A percentile compares a stretch with the other conserved stretches of the same genome.
Conservation (phyloP, 2,888 invertebrate species). For the Cyclophora albipunctata region DNA sequence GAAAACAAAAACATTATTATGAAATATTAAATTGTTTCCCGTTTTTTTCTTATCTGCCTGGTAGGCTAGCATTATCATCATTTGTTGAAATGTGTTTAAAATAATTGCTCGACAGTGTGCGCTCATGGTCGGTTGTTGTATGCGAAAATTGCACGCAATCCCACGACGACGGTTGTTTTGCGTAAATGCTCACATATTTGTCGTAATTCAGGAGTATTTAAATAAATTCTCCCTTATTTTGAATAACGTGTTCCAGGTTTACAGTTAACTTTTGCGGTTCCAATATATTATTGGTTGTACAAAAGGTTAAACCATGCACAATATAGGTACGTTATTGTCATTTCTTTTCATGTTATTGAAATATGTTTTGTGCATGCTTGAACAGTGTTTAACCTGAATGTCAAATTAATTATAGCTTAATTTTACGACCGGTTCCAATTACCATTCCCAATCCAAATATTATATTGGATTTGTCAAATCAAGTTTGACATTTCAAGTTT, state of each 20-base stretch:
- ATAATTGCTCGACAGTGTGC: constrained; percentile 67
- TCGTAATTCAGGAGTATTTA: constrained; percentile 53
- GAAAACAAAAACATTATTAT: constrained; percentile 22
- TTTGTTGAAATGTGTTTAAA: constrained; percentile 75
- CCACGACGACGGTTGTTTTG: constrained; percentile 49
- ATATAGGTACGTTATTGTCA: constrained; percentile 1
- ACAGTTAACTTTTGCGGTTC: constrained; percentile 37
- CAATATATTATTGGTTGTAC: constrained; percentile 7
- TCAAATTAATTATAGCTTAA: too few relatives aligned
- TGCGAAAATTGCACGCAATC: constrained; percentile 69
- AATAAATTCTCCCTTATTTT: constrained; percentile 37
- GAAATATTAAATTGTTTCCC: constrained; percentile 35
- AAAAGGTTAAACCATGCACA: not conserved
- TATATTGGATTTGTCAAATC: too few relatives aligned
- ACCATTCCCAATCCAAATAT: too few relatives aligned
- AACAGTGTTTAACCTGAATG: not conserved
- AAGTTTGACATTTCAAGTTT: too few relatives aligned
- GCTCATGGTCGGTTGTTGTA: constrained; percentile 54
- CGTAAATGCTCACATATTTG: constrained; percentile 73
- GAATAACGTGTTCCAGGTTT: constrained; percentile 28
- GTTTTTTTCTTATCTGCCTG: constrained; percentile 54
- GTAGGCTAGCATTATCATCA: constrained; percentile 67
- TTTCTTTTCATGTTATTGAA: not conserved
- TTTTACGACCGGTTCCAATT: too few relatives aligned
- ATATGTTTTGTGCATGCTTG: not conserved